phyloP scores from a whole-genome alignment of 2,888 invertebrate genomes.

The Agonum fuliginosum region DNA sequence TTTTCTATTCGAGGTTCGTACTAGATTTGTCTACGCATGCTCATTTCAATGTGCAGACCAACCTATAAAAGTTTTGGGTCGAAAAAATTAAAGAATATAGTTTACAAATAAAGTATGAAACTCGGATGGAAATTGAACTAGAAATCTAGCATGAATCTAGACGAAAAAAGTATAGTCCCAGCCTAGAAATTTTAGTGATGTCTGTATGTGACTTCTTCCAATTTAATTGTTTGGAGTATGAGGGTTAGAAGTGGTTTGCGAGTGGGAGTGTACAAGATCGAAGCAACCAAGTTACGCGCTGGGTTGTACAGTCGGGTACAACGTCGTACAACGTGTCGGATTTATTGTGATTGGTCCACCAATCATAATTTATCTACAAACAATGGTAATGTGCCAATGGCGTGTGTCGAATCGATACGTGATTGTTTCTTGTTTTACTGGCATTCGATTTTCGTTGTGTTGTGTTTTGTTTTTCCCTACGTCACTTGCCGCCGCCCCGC shows the following conservation, averaged over 20 bases:
- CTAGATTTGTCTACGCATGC: too few relatives aligned
- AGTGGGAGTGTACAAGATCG: conserved; percentile 3
- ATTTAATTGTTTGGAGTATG: background rate
- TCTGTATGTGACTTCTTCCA: background rate
- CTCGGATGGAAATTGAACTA: too few relatives aligned
- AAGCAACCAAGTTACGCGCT: conserved; percentile 20
- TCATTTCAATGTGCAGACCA: too few relatives aligned
- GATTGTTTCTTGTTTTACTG: conserved; percentile 58
- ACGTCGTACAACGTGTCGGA: conserved; percentile 59
- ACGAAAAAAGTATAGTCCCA: too few relatives aligned
- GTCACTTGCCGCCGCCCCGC: conserved; percentile 22
- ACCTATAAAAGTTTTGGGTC: too few relatives aligned
- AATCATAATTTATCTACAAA: conserved; percentile 62
- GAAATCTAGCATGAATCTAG: too few relatives aligned
- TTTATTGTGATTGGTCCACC: conserved; percentile 60
- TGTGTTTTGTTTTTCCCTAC: conserved; percentile 51
- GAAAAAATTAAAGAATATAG: too few relatives aligned
- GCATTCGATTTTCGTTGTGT: conserved; percentile 54
- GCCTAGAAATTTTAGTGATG: too few relatives aligned
- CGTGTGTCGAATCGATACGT: conserved; percentile 64
- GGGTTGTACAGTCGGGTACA: conserved; percentile 38
- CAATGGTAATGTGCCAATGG: conserved; percentile 64
- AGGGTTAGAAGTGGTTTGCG: background rate
- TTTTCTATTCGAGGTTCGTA: too few relatives aligned
- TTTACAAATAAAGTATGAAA: too few relatives aligned